Base-by-base conservation (phyloP, 1,140 invertebrate genomes). In the Vanessa atalanta region DNA sequence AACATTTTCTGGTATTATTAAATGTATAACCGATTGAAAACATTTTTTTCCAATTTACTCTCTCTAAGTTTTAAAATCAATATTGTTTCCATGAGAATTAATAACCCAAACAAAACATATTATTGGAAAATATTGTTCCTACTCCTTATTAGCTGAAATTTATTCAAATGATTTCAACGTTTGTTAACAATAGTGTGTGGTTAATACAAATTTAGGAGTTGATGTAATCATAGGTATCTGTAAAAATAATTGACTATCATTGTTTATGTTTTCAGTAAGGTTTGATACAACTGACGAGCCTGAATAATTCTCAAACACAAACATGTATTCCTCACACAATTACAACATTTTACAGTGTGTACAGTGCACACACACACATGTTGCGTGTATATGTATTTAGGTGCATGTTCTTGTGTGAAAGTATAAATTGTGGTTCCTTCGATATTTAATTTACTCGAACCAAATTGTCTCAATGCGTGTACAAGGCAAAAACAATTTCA, bases 281-380 rank as follows among this genome's bases (percentile, higher is more conserved):
- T 89, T 87, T 51, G 63, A 50, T 69, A 73, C 75, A 74, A 68
- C 80, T 90, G 85, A 48, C 73, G 70, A 79, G 78, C 78, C 80
- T 83, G 80, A 83, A 82, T 83, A 79, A 70, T 70, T 72, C 16
- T 51, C 72, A 57, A 73, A 85, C 81, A 85, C 77, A 70, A 79
- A 83, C 81, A 85, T 78, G 74, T 57, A 73, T 70, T 60, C 75
- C 76, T 65, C 43, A 73, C 70, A 76, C 81, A 76, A 57, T 64
- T 67, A 61, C 66, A 72, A 61, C 55, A 16, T 26, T 43, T 50
- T 71, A 70, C 76, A 79, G 71, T 81, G 72, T 76, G 51, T 70
- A 84, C 72, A 78, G 69, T 69, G 70, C 70, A 76, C 78, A 26
- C 76, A 26, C 76, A 75, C 76, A 50, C 14, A 37, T 55, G n/a